Percentiles rank a stretch among this genome's conserved stretches.
Conservation (phyloP, 2,888 invertebrate genomes). For the Xanthostigma xanthostigma region DNA sequence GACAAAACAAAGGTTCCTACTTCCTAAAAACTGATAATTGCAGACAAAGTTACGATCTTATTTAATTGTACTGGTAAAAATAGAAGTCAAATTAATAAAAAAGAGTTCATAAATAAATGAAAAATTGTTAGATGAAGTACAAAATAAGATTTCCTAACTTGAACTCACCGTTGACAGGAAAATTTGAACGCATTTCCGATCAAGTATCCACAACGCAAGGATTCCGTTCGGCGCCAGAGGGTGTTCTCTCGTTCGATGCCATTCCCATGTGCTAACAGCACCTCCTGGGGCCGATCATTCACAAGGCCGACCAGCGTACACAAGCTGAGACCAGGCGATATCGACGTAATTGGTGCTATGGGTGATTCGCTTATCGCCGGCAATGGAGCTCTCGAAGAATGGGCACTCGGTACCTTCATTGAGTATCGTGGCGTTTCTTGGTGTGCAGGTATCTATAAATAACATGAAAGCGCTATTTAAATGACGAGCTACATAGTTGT, state of each 20-base stretch:
- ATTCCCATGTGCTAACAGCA: constrained; percentile 40
- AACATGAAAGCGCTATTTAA: no score
- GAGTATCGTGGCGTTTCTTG: constrained; percentile 61
- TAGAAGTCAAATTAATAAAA: no score
- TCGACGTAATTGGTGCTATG: constrained; percentile 55
- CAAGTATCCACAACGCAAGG: constrained; percentile 32
- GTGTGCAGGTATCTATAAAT: constrained; percentile 39
- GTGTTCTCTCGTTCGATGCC: constrained; percentile 24
- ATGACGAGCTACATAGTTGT: no score
- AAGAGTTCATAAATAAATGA: no score
- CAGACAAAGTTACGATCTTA: no score
- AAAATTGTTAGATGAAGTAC: no score
- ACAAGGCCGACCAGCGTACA: constrained; percentile 48
- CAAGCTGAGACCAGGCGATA: constrained; percentile 48
- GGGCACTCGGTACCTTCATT: constrained; percentile 54
- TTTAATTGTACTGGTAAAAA: no score
- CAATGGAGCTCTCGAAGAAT: constrained; percentile 57
- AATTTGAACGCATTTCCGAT: constrained; percentile 23
- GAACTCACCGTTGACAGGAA: constrained; percentile 10
- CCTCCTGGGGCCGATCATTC: constrained; percentile 24
- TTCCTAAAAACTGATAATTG: no score
- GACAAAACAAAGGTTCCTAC: no score
- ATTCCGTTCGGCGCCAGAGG: constrained; percentile 35
- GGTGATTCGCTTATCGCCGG: constrained; percentile 61
- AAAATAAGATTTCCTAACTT: no score